A percentile compares a stretch with the other conserved stretches of the same genome.
Evolutionary conservation across 2,113 vertebrate genomes (phyloP).

Genomic region (Spilogale gracilis): DNA sequence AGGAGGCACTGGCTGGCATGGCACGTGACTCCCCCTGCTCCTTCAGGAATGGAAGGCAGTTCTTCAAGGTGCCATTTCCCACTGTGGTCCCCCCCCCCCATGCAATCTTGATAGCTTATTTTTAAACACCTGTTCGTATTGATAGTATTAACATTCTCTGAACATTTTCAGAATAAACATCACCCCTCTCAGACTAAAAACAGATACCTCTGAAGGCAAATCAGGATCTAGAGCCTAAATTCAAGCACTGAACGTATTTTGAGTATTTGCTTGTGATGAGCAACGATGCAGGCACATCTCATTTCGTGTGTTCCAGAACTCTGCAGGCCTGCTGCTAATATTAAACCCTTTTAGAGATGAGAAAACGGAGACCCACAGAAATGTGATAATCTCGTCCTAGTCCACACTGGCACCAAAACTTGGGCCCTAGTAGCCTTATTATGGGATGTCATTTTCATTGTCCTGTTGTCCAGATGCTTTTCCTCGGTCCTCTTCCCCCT

Average conservation of each 20-base stretch:
- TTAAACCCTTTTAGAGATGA: not conserved
- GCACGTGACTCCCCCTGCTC: no score
- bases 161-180: not conserved
- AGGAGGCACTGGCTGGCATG: rapidly evolving
- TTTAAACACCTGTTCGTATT: conserved; percentile 5
- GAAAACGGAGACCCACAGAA: not conserved
- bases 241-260: not conserved
- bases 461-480: not conserved
- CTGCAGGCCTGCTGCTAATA: not conserved
- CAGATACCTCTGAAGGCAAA: conserved; percentile 16
- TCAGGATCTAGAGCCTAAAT: not conserved
- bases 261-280: not conserved
- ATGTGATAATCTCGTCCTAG: not conserved
- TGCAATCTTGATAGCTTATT: not conserved
- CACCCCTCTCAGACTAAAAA: not conserved
- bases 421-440: not conserved
- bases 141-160: not conserved
- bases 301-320: not conserved
- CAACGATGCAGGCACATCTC: not conserved
- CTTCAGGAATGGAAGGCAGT: not conserved
- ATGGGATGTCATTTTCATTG: not conserved
- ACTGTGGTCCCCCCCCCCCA: not conserved
- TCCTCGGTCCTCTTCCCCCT: not conserved
- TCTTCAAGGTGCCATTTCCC: not conserved
- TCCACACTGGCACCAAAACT: not conserved